phyloP scores from a whole-genome alignment of 1,140 invertebrate genomes.

The Drosophila paulistorum region DNA sequence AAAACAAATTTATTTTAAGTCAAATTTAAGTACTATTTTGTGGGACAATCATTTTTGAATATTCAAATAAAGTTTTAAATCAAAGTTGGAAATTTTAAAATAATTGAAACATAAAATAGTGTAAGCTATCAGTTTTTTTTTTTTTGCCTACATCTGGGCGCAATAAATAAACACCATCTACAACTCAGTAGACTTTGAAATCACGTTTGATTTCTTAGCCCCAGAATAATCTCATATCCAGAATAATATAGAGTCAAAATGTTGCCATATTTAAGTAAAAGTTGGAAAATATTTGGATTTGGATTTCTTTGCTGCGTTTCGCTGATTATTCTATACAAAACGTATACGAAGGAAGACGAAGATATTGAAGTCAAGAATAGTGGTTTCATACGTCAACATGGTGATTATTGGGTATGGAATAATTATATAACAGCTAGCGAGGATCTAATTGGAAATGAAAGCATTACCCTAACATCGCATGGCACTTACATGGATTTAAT shows the following conservation, averaged over 20 bases:
- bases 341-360: neutral
- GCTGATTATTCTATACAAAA: conserved; percentile 1
- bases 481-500: conserved; percentile 33
- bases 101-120: too few relatives aligned
- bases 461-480: conserved; percentile 43
- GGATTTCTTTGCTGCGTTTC: neutral
- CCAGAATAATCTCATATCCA: neutral
- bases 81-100: too few relatives aligned
- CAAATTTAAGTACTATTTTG: too few relatives aligned
- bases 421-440: conserved; percentile 23
- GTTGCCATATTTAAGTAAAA: conserved; percentile 29
- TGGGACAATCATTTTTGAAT: too few relatives aligned
- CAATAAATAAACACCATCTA: neutral
- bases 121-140: too few relatives aligned
- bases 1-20: too few relatives aligned
- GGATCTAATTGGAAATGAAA: conserved; percentile 25
- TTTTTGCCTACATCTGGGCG: too few relatives aligned
- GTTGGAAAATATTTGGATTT: conserved; percentile 1
- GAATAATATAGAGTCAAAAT: conserved; percentile 18
- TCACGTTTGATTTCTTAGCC: neutral
- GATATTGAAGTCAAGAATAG: neutral
- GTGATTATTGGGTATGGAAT: conserved; percentile 48
- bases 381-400: conserved; percentile 31
- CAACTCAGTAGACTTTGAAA: neutral
- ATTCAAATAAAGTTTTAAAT: too few relatives aligned